phyloP scores from a whole-genome alignment of 2,113 vertebrate genomes.

The Phocoena phocoena region DNA sequence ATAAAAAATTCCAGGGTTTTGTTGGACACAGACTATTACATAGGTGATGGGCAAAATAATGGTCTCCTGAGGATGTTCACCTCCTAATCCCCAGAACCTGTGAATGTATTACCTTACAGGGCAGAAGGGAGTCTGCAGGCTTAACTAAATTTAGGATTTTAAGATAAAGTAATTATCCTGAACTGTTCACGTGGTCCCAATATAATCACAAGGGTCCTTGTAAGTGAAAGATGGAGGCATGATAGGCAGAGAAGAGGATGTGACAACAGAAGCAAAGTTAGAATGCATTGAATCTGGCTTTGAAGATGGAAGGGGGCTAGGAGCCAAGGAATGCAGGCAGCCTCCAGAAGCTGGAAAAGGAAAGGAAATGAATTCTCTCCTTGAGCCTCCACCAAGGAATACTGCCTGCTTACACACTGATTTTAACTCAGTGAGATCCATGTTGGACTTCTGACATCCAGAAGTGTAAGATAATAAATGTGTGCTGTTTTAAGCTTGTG shows the following conservation, averaged over 20 bases:
- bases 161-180: background rate
- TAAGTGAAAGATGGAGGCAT: background rate
- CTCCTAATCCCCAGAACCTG: background rate
- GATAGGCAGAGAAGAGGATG: background rate
- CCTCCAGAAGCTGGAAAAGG: background rate
- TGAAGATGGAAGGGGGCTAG: background rate
- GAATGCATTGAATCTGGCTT: background rate
- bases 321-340: background rate
- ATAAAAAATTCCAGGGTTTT: background rate
- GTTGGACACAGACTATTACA: background rate
- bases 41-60: background rate
- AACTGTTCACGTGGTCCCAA: background rate
- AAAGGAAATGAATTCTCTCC: background rate
- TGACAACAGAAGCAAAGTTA: accelerated
- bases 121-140: background rate
- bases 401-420: background rate
- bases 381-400: background rate
- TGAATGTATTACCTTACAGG: background rate
- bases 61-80: background rate
- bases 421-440: background rate
- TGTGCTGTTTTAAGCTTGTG: background rate
- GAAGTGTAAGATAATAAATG: background rate
- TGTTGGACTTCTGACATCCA: background rate
- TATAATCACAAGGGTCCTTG: background rate
- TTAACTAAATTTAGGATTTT: background rate